Conservation (phyloP, 2,797 vertebrate genomes). For the Melanogrammus aeglefinus region DNA sequence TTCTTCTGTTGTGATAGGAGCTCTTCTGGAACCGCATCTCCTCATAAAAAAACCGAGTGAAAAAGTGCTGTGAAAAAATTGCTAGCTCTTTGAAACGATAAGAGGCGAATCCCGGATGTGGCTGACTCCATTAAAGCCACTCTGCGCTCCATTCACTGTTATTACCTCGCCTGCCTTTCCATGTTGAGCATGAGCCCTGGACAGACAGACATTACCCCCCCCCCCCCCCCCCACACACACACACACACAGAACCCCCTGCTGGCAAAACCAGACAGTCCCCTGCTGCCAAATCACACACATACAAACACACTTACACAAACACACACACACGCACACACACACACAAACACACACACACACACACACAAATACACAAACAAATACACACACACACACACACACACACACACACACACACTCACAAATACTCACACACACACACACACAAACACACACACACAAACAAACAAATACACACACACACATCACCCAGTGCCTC, state of each 20-base stretch:
- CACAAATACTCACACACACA: not conserved
- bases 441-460: not conserved
- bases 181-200: slow-evolving; percentile 42
- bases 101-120: slow-evolving; percentile 31
- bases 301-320: no score
- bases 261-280: not conserved
- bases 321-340: not conserved
- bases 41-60: slow-evolving; percentile 17
- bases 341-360: slow-evolving; percentile 1
- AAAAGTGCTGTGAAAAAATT: slow-evolving; percentile 10
- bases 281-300: slow-evolving; percentile 1
- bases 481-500: not conserved
- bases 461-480: not conserved
- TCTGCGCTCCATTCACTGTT: slow-evolving; percentile 27
- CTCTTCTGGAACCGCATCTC: slow-evolving; percentile 10
- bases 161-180: slow-evolving; percentile 29
- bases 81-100: slow-evolving; percentile 26
- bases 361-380: no score
- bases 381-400: not conserved
- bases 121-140: slow-evolving; percentile 24
- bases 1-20: not conserved
- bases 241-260: not conserved
- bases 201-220: slow-evolving; percentile 31
- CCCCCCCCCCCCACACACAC: slow-evolving; percentile 18
- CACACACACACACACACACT: slow-evolving; percentile 4